Evolutionary conservation across 2,113 vertebrate genomes (phyloP).

Genomic region (Pontoporia blainvillei): DNA sequence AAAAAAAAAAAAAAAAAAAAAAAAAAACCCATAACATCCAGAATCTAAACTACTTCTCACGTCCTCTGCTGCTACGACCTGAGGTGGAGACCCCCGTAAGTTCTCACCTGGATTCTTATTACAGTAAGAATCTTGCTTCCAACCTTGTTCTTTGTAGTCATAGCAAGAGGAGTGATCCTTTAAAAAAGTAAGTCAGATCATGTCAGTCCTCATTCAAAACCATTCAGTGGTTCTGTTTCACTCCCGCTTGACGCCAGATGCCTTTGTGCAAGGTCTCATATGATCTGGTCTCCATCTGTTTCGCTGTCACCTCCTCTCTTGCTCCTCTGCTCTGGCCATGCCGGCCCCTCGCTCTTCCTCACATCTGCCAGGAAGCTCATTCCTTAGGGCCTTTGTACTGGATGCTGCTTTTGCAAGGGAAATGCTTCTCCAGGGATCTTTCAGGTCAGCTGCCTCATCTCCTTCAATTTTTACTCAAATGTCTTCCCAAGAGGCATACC

Average conservation of each 20-base stretch:
- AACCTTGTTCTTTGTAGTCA: neutral
- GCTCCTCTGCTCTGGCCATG: neutral
- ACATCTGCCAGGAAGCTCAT: neutral
- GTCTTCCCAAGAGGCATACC: neutral
- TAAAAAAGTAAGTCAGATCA: neutral
- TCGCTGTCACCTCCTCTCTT: neutral
- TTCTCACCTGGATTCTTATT: neutral
- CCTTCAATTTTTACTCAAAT: neutral
- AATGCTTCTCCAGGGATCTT: neutral
- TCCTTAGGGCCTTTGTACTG: neutral
- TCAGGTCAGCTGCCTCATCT: neutral
- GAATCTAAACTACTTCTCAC: neutral
- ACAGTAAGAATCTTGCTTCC: neutral
- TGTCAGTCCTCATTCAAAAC: neutral
- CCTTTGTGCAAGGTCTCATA: neutral
- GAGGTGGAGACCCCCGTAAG: neutral
- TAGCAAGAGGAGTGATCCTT: neutral
- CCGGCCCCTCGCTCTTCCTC: neutral
- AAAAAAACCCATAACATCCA: neutral
- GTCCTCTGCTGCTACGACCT: neutral
- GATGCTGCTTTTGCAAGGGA: neutral
- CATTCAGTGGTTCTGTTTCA: neutral
- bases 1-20: neutral
- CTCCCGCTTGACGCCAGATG: neutral
- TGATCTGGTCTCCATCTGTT: neutral